Evolutionary conservation across 1,140 invertebrate species (phyloP), one percentile per base, ranked within the genome.

Genomic region (Trichoplusia ni): DNA sequence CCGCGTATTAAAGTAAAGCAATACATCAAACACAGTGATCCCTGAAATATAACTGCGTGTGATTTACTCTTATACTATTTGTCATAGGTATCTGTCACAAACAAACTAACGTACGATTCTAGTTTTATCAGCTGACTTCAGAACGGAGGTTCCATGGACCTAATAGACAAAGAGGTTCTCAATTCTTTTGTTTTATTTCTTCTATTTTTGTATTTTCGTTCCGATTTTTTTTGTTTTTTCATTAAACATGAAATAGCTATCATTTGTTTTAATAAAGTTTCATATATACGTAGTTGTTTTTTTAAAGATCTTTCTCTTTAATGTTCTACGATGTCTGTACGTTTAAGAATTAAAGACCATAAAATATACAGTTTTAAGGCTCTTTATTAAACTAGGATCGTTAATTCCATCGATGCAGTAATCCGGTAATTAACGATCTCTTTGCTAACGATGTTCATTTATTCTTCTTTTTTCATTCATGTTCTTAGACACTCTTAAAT

Each of bases 61-160:
- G 64, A 67, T 67, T 67, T 61, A 67, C 29, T 54, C 38, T n/a
- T 16, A 11, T 23, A 5, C 56, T 47, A 67, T 67, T 54, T 54
- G 61, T 67, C 64, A 67, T 27, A 46, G 54, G 54, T 47, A 61
- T 44, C 29, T 67, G 64, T 67, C 64, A 61, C 40, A 49, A 38
- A 46, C 64, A 64, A 56, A 44, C 44, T 44, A 49, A 9, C 8
- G 29, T 8, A 31, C 29, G 29, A 31, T 31, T 2, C 29, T n/a
- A 31, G 29, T 9, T 31, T 9, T 31, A 31, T 61, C 51, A 16
- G 16, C 38, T 14, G 18, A 29, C 47, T 58, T 27, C 19, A 31
- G 19, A 11, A 62, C 4, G n/a, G n/a, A n/a, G n/a, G n/a, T n/a
- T n/a, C n/a, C n/a, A n/a, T n/a, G n/a, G n/a, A n/a, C n/a, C n/a